Evolutionary conservation across 2,888 invertebrate genomes (phyloP).

Genomic region (Diarsia brunnea): DNA sequence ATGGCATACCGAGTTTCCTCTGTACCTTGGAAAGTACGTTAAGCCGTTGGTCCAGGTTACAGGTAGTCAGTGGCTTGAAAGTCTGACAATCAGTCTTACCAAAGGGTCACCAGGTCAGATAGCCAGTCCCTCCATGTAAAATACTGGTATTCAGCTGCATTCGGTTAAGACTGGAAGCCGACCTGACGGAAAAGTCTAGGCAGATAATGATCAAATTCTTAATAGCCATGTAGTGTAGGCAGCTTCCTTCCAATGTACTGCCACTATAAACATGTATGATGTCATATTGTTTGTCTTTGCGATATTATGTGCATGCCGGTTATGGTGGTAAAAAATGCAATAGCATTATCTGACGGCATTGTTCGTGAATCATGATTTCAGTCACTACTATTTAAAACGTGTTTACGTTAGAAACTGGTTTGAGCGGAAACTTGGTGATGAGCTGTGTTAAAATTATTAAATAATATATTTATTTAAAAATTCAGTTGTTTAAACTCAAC

Average conservation of each 20-base stretch:
- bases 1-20: too few species aligned
- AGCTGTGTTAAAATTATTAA: too few species aligned
- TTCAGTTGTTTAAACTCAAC: neutral
- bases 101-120: too few species aligned
- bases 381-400: conserved; percentile 63
- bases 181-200: too few species aligned
- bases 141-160: too few species aligned
- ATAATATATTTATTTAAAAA: too few species aligned
- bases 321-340: conserved; percentile 61
- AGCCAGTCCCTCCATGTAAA: too few species aligned
- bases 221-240: conserved; percentile 23
- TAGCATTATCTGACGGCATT: conserved; percentile 55
- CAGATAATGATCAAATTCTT: conserved; percentile 19
- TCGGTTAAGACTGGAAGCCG: too few species aligned
- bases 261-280: conserved; percentile 66
- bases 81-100: too few species aligned
- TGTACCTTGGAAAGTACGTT: too few species aligned
- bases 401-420: conserved; percentile 48
- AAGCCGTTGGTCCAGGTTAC: too few species aligned
- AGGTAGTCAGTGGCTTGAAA: too few species aligned
- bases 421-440: conserved; percentile 12
- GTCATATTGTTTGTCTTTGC: conserved; percentile 68
- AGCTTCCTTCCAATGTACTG: conserved; percentile 46
- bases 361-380: conserved; percentile 52
- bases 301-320: conserved; percentile 68